phyloP scores from a whole-genome alignment of 1,140 invertebrate species.

The Nymphalis io region DNA sequence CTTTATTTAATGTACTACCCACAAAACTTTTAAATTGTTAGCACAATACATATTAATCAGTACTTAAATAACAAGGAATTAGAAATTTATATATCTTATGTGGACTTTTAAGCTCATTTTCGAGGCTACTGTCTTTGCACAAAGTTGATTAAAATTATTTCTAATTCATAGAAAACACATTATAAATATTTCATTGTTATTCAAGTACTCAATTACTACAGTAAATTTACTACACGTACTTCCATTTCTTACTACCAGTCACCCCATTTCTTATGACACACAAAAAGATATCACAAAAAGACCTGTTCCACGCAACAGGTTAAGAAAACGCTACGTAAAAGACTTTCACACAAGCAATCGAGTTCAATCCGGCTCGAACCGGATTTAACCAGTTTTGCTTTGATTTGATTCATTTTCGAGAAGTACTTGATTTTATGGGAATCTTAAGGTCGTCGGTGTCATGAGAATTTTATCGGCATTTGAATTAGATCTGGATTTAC shows the following conservation, averaged over 20 bases:
- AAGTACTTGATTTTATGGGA: constrained; percentile 20
- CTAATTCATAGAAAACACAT: not conserved
- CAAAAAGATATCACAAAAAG: constrained; percentile 11
- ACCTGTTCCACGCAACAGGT: constrained; percentile 33
- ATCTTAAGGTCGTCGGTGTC: constrained; percentile 23
- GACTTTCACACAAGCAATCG: constrained; percentile 7
- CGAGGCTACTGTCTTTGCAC: too few species aligned
- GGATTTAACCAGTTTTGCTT: constrained; percentile 17
- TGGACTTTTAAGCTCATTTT: too few species aligned
- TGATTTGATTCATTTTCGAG: constrained; percentile 6
- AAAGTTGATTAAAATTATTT: not conserved
- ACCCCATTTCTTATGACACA: not conserved
- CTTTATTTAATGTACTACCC: too few species aligned
- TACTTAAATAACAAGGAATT: too few species aligned
- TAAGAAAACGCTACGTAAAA: constrained; percentile 30
- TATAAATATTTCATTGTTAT: not conserved
- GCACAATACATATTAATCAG: too few species aligned
- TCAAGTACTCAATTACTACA: not conserved
- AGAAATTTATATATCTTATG: too few species aligned
- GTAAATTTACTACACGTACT: not conserved
- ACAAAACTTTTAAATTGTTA: too few species aligned
- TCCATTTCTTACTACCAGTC: too few species aligned
- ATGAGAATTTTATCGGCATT: constrained; percentile 10
- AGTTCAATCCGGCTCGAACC: constrained; percentile 6
- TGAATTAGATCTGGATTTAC: not conserved